Conservation (phyloP, 2,888 invertebrate genomes). For the Limnephilus marmoratus region DNA sequence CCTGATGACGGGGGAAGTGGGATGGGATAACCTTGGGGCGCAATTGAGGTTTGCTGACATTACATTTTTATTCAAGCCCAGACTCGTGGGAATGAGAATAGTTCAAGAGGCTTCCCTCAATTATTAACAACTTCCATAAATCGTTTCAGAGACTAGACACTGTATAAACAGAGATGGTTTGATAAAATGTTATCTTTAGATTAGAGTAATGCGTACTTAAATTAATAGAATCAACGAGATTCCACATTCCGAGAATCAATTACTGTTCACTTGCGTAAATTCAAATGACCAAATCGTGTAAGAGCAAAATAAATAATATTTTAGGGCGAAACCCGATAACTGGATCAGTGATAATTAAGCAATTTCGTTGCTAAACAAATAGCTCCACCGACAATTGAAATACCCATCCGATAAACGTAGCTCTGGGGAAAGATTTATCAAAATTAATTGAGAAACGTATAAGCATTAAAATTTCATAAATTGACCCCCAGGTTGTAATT, state of each 20-base stretch:
- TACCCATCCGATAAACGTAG: not conserved
- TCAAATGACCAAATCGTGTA: not conserved
- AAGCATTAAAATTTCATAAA: not conserved
- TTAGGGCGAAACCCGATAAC: not conserved
- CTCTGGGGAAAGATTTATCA: not conserved
- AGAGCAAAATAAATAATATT: not conserved
- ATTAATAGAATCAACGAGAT: not conserved
- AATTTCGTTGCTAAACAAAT: not conserved
- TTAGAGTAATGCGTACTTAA: not conserved
- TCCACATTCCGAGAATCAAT: not conserved
- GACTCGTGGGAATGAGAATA: not conserved
- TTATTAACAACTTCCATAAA: not conserved
- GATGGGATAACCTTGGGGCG: conserved; percentile 28
- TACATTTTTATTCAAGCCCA: not conserved
- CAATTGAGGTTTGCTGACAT: not conserved
- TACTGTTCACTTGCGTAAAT: not conserved
- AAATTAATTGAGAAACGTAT: not conserved
- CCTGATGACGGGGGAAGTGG: not conserved
- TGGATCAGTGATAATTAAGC: not conserved
- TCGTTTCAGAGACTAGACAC: not conserved
- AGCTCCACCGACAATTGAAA: not conserved
- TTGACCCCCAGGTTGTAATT: not conserved
- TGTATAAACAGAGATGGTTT: too few relatives aligned
- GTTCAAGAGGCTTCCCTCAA: not conserved
- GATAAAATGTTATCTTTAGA: not conserved